Evolutionary conservation across 2,797 vertebrate genomes (phyloP).

Genomic region (Vultur gryphus): DNA sequence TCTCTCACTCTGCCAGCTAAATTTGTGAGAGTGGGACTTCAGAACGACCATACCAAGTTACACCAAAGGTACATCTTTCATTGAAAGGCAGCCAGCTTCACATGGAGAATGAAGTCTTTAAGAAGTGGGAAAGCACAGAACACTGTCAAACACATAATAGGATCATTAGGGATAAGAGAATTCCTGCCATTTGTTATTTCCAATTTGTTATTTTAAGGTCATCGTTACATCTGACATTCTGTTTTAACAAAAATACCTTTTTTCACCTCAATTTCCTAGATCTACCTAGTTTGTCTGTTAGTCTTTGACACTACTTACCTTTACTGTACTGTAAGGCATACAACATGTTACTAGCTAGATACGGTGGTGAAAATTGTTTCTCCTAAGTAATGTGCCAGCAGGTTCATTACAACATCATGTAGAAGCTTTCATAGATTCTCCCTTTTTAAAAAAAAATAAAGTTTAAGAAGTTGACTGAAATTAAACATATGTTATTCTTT

Average conservation of each 20-base stretch:
- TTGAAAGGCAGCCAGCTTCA: neutral
- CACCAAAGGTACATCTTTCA: neutral
- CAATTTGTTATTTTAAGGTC: neutral
- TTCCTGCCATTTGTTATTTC: neutral
- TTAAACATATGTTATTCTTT: neutral
- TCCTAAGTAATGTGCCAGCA: neutral
- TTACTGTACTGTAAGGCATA: neutral
- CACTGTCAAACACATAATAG: neutral
- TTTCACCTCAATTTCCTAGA: neutral
- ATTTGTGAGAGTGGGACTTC: neutral
- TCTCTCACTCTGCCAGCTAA: neutral
- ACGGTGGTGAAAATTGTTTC: neutral
- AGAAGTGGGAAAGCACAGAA: neutral
- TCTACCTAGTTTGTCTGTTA: neutral
- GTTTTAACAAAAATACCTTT: neutral
- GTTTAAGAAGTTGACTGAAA: neutral
- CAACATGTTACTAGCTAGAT: neutral
- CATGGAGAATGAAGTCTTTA: neutral
- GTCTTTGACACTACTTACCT: neutral
- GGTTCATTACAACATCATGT: neutral
- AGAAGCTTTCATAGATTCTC: neutral
- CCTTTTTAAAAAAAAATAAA: neutral
- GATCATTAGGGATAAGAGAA: neutral
- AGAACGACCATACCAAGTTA: neutral
- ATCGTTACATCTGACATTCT: neutral